Conservation (phyloP, 2,888 invertebrate species). For the Drosophila emarginata region DNA sequence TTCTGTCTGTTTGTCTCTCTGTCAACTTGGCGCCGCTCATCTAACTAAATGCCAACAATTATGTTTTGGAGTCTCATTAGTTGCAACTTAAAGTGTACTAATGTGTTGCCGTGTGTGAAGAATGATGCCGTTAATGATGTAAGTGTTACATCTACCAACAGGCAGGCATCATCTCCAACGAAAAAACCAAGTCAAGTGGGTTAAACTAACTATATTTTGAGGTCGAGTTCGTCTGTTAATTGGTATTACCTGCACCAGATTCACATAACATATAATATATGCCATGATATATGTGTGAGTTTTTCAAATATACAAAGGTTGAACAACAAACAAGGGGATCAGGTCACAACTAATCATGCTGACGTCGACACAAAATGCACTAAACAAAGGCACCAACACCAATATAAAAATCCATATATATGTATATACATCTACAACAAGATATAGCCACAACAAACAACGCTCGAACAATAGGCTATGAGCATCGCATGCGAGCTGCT, state of each 20-base stretch:
- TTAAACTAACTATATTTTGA: conserved; percentile 46
- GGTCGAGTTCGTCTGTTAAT: conserved; percentile 70
- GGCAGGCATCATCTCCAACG: conserved; percentile 4
- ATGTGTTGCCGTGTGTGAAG: conserved; percentile 58
- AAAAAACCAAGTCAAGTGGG: conserved; percentile 51
- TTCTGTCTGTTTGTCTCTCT: conserved; percentile 22
- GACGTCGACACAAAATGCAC: conserved; percentile 65
- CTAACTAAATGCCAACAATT: conserved; percentile 73
- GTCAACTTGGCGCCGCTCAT: conserved; percentile 49
- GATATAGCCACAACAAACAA: conserved; percentile 38
- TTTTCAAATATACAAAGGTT: conserved; percentile 34
- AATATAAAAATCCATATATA: conserved; percentile 17
- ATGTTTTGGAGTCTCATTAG: conserved; percentile 74
- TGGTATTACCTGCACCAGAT: conserved; percentile 51
- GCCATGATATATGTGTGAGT: conserved; percentile 19
- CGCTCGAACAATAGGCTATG: conserved; percentile 38
- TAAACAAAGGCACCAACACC: conserved; percentile 35
- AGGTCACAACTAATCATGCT: conserved; percentile 66
- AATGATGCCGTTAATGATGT: conserved; percentile 76
- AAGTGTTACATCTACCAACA: conserved; percentile 41
- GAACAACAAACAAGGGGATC: conserved; percentile 28
- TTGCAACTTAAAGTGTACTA: conserved; percentile 67
- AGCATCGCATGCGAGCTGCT: conserved; percentile 45
- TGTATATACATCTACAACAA: not conserved
- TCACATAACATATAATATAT: conserved; percentile 1